These are phyloP conservation scores for Hybos culiciformis DNA, from an alignment of 2,888 invertebrate genomes.

Conservation along the genomic window DNA sequence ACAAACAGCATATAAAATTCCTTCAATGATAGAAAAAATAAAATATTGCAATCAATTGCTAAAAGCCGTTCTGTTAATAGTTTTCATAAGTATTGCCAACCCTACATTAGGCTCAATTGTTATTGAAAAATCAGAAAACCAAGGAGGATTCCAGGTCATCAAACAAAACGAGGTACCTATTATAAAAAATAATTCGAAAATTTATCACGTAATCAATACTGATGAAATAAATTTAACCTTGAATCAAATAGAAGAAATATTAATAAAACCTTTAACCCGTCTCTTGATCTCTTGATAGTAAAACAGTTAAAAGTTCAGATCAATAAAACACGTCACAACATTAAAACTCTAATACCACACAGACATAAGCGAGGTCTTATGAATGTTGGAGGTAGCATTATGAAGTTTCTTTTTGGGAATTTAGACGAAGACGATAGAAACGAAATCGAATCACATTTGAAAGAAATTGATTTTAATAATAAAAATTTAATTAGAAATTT, in stretches of 20 bases:
- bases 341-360: not conserved
- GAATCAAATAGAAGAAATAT: too few species aligned
- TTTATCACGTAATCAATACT: not conserved
- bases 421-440: conserved; percentile 12
- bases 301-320: too few species aligned
- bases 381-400: conserved; percentile 7
- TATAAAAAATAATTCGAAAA: not conserved
- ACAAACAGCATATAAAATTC: too few species aligned
- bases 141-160: not conserved
- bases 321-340: too few species aligned
- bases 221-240: not conserved
- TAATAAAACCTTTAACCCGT: not conserved
- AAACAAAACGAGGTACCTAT: not conserved
- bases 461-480: conserved; percentile 8
- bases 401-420: conserved; percentile 12
- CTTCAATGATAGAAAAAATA: too few species aligned
- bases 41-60: too few species aligned
- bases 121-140: not conserved
- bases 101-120: not conserved
- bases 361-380: conserved; percentile 11
- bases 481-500: conserved; percentile 3
- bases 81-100: not conserved
- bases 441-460: conserved; percentile 11
- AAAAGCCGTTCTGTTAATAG: not conserved
- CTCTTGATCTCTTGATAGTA: not conserved